Evolutionary conservation across 2,888 invertebrate genomes (phyloP).

Genomic region (Argyra leucocephala): DNA sequence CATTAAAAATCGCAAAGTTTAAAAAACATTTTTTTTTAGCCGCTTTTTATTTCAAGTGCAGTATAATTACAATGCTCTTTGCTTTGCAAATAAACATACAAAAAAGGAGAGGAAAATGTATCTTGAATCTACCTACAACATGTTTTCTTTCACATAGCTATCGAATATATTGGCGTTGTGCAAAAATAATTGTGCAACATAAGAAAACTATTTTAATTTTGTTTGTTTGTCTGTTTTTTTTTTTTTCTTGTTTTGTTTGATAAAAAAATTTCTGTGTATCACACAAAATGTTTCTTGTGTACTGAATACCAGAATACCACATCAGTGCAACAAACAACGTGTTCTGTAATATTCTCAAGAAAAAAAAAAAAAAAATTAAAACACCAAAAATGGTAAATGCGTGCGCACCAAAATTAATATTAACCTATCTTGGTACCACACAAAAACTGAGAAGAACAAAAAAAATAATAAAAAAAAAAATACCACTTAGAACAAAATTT

Average conservation of each 20-base stretch:
- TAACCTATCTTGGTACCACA: neutral
- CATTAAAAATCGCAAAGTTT: neutral
- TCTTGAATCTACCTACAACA: neutral
- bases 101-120: neutral
- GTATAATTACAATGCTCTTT: neutral
- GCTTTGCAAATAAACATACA: neutral
- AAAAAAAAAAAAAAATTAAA: neutral
- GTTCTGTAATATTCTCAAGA: too few species aligned
- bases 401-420: neutral
- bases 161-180: neutral
- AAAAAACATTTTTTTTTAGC: neutral
- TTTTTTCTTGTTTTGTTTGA: too few species aligned
- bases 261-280: too few species aligned
- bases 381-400: neutral
- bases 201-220: neutral
- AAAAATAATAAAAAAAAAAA: neutral
- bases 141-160: constrained; percentile 1
- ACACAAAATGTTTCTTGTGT: too few species aligned
- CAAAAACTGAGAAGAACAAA: too few species aligned
- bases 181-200: neutral
- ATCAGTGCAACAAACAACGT: too few species aligned
- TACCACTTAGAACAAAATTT: neutral
- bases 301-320: too few species aligned
- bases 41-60: neutral
- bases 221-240: neutral